Conservation (phyloP, 1,140 invertebrate genomes). For the Tenebrio molitor region DNA sequence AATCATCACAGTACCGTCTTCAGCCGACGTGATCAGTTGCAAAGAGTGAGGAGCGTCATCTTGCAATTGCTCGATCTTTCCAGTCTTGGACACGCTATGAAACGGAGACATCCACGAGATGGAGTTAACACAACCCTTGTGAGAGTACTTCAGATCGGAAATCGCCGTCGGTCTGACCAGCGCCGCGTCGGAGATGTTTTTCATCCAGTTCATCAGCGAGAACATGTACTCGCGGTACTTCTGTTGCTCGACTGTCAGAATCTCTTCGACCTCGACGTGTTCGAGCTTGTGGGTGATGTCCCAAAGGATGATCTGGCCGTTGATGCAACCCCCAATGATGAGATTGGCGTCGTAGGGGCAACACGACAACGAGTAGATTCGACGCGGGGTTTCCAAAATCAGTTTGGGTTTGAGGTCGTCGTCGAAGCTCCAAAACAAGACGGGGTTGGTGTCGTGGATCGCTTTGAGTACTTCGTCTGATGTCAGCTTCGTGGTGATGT, state of each 20-base stretch:
- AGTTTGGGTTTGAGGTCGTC: slow-evolving; percentile 79
- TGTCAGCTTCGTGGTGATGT: slow-evolving; percentile 43
- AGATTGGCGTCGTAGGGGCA: slow-evolving; percentile 78
- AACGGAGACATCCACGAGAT: slow-evolving; percentile 77
- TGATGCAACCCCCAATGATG: slow-evolving; percentile 78
- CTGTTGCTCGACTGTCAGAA: slow-evolving; percentile 74
- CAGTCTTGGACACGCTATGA: slow-evolving; percentile 72
- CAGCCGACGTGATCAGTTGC: slow-evolving; percentile 75
- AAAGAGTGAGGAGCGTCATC: slow-evolving; percentile 68
- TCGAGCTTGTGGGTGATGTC: slow-evolving; percentile 78
- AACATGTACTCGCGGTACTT: slow-evolving; percentile 74
- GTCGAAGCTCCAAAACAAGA: slow-evolving; percentile 80
- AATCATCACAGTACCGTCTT: slow-evolving; percentile 77
- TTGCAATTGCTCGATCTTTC: slow-evolving; percentile 68
- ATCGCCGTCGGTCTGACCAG: slow-evolving; percentile 73
- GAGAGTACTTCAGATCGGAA: slow-evolving; percentile 74
- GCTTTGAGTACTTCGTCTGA: slow-evolving; percentile 62
- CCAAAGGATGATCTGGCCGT: slow-evolving; percentile 82
- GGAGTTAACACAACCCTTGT: slow-evolving; percentile 73
- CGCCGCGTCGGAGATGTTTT: slow-evolving; percentile 70
- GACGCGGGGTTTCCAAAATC: slow-evolving; percentile 75
- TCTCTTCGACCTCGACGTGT: slow-evolving; percentile 72
- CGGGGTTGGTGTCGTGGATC: slow-evolving; percentile 71
- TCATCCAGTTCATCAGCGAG: slow-evolving; percentile 78
- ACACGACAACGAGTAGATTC: slow-evolving; percentile 75